A percentile compares a stretch with the other conserved stretches of the same genome.
These are phyloP conservation scores for Rhopalosiphum nymphaeae DNA, from an alignment of 2,888 invertebrate genomes.

Conservation along the genomic window DNA sequence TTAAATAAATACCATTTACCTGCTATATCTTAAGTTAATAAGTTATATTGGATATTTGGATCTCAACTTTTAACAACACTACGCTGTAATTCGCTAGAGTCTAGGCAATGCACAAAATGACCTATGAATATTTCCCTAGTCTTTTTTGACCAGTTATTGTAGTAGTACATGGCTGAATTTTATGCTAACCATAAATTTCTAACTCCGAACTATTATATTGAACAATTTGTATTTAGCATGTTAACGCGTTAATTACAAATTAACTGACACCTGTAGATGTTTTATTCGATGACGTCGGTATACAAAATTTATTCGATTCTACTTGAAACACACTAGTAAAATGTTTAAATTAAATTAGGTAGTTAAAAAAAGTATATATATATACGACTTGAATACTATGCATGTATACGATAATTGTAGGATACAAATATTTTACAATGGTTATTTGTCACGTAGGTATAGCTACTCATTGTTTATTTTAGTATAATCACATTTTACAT, in stretches of 20 bases:
- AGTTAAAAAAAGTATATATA: neutral
- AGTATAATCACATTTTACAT: neutral
- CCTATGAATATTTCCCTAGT: neutral
- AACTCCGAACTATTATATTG: neutral
- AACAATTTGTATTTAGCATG: neutral
- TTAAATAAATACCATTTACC: neutral
- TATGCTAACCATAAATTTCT: neutral
- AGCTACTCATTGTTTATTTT: neutral
- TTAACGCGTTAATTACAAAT: neutral
- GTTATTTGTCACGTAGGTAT: neutral
- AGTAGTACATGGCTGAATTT: neutral
- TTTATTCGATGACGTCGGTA: neutral
- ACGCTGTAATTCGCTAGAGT: neutral
- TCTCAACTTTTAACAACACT: neutral
- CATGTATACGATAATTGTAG: neutral
- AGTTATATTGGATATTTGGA: neutral
- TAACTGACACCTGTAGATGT: neutral
- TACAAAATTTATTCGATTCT: neutral
- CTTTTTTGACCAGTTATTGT: neutral
- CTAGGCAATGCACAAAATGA: neutral
- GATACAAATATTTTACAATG: neutral
- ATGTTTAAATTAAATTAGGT: neutral
- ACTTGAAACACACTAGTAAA: neutral
- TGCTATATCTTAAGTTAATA: neutral
- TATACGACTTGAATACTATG: neutral